A percentile compares a stretch with the other conserved stretches of the same genome.
Conservation (phyloP, 2,888 invertebrate species). For the Agrotis exclamationis region DNA sequence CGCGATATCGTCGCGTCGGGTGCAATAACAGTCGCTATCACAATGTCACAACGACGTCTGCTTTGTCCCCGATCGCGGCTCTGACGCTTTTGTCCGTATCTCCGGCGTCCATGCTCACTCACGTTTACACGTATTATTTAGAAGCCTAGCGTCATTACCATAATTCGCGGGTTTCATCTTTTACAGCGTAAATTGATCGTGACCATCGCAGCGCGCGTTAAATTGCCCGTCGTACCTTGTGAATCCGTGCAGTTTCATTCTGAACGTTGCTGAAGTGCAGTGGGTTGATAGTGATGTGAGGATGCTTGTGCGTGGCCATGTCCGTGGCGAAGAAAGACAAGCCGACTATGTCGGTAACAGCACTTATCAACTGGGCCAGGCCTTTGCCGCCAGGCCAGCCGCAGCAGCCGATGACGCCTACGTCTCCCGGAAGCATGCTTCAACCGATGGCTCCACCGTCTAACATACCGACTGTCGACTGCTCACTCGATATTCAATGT, state of each 20-base stretch:
- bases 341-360: slow-evolving; percentile 96
- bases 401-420: slow-evolving; percentile 82
- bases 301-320: slow-evolving; percentile 88
- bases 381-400: slow-evolving; percentile 84
- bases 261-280: slow-evolving; percentile 72
- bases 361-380: slow-evolving; percentile 94
- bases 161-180: slow-evolving; percentile 71
- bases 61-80: slow-evolving; percentile 78
- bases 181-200: slow-evolving; percentile 73
- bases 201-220: slow-evolving; percentile 68
- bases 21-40: slow-evolving; percentile 88
- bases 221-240: slow-evolving; percentile 67
- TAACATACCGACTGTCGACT: slow-evolving; percentile 82
- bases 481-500: slow-evolving; percentile 89
- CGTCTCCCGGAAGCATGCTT: slow-evolving; percentile 63
- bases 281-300: slow-evolving; percentile 87
- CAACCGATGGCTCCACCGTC: slow-evolving; percentile 76
- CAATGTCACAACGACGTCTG: slow-evolving; percentile 87
- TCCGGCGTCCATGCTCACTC: slow-evolving; percentile 68
- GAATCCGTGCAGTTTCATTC: slow-evolving; percentile 73
- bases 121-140: slow-evolving; percentile 72
- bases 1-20: slow-evolving; percentile 80
- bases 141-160: slow-evolving; percentile 69
- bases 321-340: slow-evolving; percentile 96
- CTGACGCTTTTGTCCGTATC: slow-evolving; percentile 78